Percentiles rank a stretch among this genome's conserved stretches.
Evolutionary conservation across 37 sponge, comb jelly and placozoan species (phyloP).

Genomic region (Crambe crambe): DNA sequence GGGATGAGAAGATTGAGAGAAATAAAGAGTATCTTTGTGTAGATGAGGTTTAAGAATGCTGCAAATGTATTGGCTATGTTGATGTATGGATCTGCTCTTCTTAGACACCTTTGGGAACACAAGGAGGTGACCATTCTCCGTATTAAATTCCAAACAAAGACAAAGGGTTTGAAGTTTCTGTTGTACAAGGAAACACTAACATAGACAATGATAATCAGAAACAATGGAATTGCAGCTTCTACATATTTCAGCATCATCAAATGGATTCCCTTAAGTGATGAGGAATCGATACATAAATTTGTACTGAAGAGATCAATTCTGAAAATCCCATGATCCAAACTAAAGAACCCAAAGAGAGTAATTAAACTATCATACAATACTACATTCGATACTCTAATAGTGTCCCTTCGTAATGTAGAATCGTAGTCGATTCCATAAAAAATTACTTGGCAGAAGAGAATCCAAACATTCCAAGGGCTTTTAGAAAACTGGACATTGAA

Average conservation of each 20-base stretch:
- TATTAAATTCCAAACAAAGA: background rate
- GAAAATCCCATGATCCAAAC: conserved; percentile 26
- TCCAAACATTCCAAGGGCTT: background rate
- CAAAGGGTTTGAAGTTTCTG: conserved; percentile 8
- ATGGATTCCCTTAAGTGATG: background rate
- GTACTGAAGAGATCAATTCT: conserved; percentile 8
- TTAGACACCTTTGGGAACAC: background rate
- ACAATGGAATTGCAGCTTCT: conserved; percentile 4
- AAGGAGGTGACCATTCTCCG: background rate
- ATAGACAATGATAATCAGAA: background rate
- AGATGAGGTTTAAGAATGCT: conserved; percentile 10
- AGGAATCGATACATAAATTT: background rate
- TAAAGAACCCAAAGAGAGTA: no score
- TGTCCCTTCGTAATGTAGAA: no score
- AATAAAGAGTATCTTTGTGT: conserved; percentile 9
- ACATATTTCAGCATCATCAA: conserved; percentile 1
- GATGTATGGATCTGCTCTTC: background rate
- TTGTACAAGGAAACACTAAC: background rate
- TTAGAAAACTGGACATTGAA: background rate
- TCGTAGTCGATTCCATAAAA: background rate
- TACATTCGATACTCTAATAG: no score
- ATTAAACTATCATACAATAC: no score
- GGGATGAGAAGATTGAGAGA: background rate
- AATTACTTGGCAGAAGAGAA: background rate
- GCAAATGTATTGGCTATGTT: conserved; percentile 2